Evolutionary conservation across 2,113 vertebrate species (phyloP), one percentile per base, ranked within the genome.

Genomic region (Gopherus evgoodei): DNA sequence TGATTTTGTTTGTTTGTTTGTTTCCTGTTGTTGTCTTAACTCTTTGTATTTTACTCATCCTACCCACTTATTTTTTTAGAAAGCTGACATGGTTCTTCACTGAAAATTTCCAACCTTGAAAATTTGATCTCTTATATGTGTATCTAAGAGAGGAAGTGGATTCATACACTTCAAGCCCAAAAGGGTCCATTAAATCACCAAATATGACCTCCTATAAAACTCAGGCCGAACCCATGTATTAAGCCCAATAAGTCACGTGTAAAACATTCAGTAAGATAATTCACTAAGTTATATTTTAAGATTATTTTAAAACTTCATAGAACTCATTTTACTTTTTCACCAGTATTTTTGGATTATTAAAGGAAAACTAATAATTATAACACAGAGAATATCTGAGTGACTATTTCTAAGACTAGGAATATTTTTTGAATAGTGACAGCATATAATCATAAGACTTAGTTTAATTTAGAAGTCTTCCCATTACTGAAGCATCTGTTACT

Each of bases 101-200:
- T 94, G 94, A 97, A 97, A 96, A 94, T 79, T 83, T 88, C 89
- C 90, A 95, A 91, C 65, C 95, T 94, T 86, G 44, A 86, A 96
- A 96, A 94, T 94, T 10, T 96, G 95, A 96, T 91, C 91, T 94
- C 92, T 96, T 69, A 56, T 90, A 89, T 91, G 90, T 84, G 59
- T 52, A 14, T 50, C 84, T 49, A n/a, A 94, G 94, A 90, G 93
- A 84, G 90, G 38, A 22, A 86, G 53, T 93, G 94, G 93, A 95
- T 96, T 96, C 93, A 96, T 95, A 54, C 85, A 81, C 75, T 91
- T 95, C 84, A 62, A 84, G 83, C 83, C 62, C 95, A 95, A 81
- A 94, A 95, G 81, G 93, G 78, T 94, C 83, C 56, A 88, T 96
- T 95, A 0, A 10, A 92, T 94, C 95, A 86, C 91, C 95, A 92